Evolutionary conservation across 2,113 vertebrate species (phyloP).

Genomic region (Ancistrus triradiatus): DNA sequence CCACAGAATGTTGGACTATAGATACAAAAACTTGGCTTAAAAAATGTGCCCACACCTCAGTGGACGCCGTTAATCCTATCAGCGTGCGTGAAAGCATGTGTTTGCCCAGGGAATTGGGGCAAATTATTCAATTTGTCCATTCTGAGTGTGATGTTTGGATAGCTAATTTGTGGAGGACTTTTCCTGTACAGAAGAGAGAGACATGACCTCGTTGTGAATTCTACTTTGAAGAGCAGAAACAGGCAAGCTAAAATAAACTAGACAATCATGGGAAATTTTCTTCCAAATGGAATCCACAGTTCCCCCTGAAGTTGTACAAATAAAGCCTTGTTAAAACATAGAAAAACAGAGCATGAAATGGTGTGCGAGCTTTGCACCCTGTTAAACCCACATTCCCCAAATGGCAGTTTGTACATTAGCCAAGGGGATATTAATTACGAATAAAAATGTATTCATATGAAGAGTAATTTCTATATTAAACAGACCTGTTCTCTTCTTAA

Average conservation of each 20-base stretch:
- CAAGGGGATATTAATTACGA: conserved; percentile 26
- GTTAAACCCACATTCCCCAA: conserved; percentile 22
- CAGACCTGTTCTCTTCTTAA: background rate
- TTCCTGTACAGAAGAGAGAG: conserved; percentile 52
- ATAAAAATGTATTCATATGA: no score
- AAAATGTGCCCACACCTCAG: conserved; percentile 53
- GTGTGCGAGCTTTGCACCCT: conserved; percentile 33
- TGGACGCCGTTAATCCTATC: conserved; percentile 59
- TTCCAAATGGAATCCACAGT: conserved; percentile 28
- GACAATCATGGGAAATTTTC: conserved; percentile 21
- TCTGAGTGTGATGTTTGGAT: conserved; percentile 56
- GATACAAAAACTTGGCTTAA: conserved; percentile 45
- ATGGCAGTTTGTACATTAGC: conserved; percentile 26
- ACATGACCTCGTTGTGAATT: conserved; percentile 37
- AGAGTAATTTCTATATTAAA: no score
- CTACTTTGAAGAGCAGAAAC: conserved; percentile 37
- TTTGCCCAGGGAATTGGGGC: conserved; percentile 57
- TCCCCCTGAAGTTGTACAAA: conserved; percentile 34
- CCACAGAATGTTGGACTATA: conserved; percentile 56
- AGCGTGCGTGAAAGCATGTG: conserved; percentile 51
- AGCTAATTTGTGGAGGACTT: conserved; percentile 55
- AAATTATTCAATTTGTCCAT: conserved; percentile 63
- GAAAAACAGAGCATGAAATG: conserved; percentile 20
- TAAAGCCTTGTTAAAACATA: conserved; percentile 34
- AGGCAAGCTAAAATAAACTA: conserved; percentile 44